A percentile compares a stretch with the other conserved stretches of the same genome.
These are phyloP conservation scores for Tipula unca DNA, from an alignment of 2,888 invertebrate species.

Conservation along the genomic window DNA sequence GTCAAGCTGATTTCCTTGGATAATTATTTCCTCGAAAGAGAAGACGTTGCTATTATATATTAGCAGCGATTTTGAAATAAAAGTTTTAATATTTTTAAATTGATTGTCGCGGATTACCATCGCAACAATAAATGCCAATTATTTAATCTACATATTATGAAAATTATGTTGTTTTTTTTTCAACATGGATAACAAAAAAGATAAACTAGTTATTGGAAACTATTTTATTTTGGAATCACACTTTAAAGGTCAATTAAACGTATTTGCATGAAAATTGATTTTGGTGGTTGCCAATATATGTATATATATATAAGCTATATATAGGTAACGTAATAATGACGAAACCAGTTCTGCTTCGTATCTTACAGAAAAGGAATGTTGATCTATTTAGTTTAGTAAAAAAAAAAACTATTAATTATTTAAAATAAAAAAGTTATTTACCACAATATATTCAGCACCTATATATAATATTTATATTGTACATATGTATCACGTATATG, in stretches of 20 bases:
- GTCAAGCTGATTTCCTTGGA: background rate
- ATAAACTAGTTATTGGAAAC: background rate
- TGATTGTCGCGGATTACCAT: background rate
- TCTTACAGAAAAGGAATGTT: background rate
- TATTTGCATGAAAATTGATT: background rate
- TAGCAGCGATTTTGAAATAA: too few relatives aligned
- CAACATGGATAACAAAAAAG: background rate
- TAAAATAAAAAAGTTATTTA: background rate
- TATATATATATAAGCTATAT: background rate
- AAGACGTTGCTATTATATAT: background rate
- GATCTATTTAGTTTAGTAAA: background rate
- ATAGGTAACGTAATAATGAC: background rate
- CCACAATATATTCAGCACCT: background rate
- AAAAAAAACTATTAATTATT: background rate
- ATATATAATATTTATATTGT: background rate
- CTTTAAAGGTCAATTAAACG: background rate
- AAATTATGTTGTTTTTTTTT: background rate
- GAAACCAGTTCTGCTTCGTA: background rate
- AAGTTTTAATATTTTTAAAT: too few relatives aligned
- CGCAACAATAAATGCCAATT: background rate
- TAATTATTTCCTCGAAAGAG: background rate
- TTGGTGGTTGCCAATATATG: background rate
- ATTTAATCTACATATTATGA: background rate
- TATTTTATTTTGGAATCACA: background rate
- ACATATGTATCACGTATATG: slow-evolving; percentile 2